Base-by-base conservation (phyloP, 1,140 invertebrate species). In the Zaprionus nigranus region DNA sequence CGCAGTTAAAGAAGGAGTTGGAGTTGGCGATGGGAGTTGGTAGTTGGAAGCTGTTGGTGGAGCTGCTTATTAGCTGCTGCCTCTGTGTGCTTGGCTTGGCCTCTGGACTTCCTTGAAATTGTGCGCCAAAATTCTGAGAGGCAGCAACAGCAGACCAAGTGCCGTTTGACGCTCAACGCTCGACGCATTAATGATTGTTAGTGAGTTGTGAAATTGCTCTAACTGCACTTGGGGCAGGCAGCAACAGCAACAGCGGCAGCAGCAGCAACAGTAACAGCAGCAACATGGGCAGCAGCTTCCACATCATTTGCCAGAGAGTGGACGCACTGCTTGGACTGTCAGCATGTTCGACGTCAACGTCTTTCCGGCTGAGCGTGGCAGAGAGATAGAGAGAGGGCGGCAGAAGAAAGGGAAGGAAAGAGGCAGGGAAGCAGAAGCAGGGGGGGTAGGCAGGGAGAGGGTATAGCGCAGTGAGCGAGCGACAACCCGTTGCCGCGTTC, bases 141-240 rank as follows among this genome's bases (percentile, higher is more conserved):
- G 38, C 15, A 6, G 38, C 38, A n/a, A 2, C 38, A 40, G 15
- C n/a, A n/a, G n/a, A n/a, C 62, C 73, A 69, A 75, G 69, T 75
- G 73, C 73, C 73, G 73, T 75, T 75, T 84, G 82, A 77, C 82
- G 73, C 40, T 46, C 40, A 17, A 46, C 40, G 40, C 40, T 66
- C 85, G 85, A 90, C 86, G 85, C 85, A 90, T 88, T 88, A 88
- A 88, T 88, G 85, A 88, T 82, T 88, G 85, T 90, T 88, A 88
- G 85, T 90, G 86, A 90, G 85, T 90, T 88, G 85, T 88, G 85
- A 88, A 88, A 88, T 88, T 88, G 85, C 85, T 90, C 78, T 90
- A 88, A 88, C 84, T 88, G 85, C 84, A 88, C 84, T 88, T 84
- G 77, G 75, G 86, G 84, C 73, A 66, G 62, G 53, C 61, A 59